Evolutionary conservation across 2,888 invertebrate genomes (phyloP), one percentile per base, ranked within the genome.

Genomic region (Phaedon cochleariae): DNA sequence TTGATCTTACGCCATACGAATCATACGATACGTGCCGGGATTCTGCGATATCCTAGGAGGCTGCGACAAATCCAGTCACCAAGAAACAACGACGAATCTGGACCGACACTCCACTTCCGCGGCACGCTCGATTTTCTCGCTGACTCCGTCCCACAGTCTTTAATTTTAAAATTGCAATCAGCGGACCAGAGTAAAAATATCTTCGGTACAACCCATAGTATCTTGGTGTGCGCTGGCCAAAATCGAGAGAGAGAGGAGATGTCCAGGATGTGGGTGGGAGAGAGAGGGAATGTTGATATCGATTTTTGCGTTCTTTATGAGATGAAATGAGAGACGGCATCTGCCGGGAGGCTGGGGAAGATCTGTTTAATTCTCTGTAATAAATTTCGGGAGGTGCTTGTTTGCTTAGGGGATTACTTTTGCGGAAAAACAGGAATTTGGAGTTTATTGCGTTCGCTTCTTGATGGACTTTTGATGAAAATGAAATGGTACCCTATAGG

Each of bases 101-200:
- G 7, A 26, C 7, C 26, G 26, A 53, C 52, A 60, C 64, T 51
- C 20, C 52, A 60, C 64, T 51, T 26, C 52, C 52, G n/a, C 54
- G 20, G 59, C 65, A 65, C 69, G 60, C 67, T 67, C 64, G 65
- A 62, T 71, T 65, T 65, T 55, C 37, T 61, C 53, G 52, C 31
- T 49, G 37, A 52, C 52, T 51, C 61, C 59, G 62, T 73, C 67
- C 59, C 60, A 61, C 65, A 45, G 61, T 64, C 75, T 76, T 76
- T 77, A 79, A 80, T 81, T 80, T 80, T 77, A 79, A 80, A 80
- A 81, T 81, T 79, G 75, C 80, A 71, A 76, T 77, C 76, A 77
- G 74, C 75, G 61, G 68, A 68, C 67, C 64, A 73, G 77, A 76
- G 80, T 81, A 82, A 80, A 83, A 82, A 82, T 83, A 81, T 81